These are phyloP conservation scores for Mimas tiliae DNA, from an alignment of 2,888 invertebrate species.

Conservation along the genomic window DNA sequence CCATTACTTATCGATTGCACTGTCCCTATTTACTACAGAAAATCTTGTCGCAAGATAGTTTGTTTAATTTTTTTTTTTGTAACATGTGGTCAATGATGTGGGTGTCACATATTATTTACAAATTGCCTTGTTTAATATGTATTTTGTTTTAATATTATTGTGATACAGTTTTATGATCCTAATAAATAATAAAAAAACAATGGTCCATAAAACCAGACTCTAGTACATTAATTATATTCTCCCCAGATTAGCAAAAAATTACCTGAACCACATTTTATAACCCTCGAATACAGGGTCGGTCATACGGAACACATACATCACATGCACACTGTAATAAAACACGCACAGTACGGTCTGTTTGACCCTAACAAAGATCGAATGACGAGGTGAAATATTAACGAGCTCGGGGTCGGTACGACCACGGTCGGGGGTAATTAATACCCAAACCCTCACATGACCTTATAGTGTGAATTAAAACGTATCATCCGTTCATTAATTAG, in stretches of 20 bases:
- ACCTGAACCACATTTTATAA: neutral
- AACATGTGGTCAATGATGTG: no score
- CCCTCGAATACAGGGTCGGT: neutral
- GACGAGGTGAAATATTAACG: constrained; percentile 21
- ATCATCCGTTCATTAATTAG: constrained; percentile 6
- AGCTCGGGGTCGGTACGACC: neutral
- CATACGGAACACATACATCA: neutral
- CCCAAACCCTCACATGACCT: constrained; percentile 14
- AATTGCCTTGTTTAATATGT: no score
- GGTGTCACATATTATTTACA: no score
- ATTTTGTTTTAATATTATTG: no score
- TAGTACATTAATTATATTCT: neutral
- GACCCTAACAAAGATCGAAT: constrained; percentile 22
- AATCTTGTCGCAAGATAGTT: no score
- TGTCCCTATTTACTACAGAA: no score
- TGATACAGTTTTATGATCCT: no score
- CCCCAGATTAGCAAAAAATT: neutral
- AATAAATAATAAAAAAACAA: no score
- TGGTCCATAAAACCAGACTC: neutral
- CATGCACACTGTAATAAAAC: constrained; percentile 5
- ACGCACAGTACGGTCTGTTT: neutral
- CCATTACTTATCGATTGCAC: no score
- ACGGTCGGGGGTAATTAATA: constrained; percentile 8
- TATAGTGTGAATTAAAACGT: constrained; percentile 1
- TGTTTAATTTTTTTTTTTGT: no score